These are phyloP conservation scores for Xerus rutilus DNA, from an alignment of 2,797 vertebrate species.

Conservation along the genomic window DNA sequence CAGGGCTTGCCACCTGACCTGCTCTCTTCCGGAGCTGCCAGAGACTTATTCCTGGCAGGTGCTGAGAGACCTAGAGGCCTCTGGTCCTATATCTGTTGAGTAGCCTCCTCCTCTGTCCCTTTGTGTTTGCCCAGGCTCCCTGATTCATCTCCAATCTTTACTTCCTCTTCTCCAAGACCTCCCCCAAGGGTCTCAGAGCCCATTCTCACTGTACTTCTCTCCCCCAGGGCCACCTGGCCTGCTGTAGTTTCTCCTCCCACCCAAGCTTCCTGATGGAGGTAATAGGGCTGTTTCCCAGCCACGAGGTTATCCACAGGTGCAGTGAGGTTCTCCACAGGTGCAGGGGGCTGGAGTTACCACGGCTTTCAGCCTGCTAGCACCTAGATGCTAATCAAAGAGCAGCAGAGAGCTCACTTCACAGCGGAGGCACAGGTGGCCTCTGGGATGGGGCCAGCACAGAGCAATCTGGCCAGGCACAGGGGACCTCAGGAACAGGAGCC, in stretches of 20 bases:
- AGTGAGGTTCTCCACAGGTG: not conserved
- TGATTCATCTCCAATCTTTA: no score
- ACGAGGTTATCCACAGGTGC: not conserved
- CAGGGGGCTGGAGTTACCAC: not conserved
- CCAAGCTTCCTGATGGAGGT: not conserved
- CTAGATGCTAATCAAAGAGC: not conserved
- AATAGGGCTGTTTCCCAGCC: not conserved
- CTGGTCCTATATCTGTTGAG: not conserved
- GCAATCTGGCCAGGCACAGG: not conserved
- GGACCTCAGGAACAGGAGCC: not conserved
- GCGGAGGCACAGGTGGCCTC: not conserved
- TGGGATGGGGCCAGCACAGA: not conserved
- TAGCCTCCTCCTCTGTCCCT: not conserved
- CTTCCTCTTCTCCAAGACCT: rapidly evolving
- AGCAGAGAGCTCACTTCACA: no score
- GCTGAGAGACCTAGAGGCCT: not conserved
- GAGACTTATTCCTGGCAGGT: no score
- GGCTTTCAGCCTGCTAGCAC: not conserved
- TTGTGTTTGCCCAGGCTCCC: no score
- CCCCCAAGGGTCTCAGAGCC: rapidly evolving
- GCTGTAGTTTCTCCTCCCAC: not conserved
- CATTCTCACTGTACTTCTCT: not conserved
- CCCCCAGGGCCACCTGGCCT: not conserved
- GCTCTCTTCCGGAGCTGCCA: not conserved
- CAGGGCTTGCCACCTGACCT: not conserved